Percentiles rank a stretch among this genome's conserved stretches.
phyloP scores from a whole-genome alignment of 1,140 invertebrate genomes.

The Penaeus chinensis region DNA sequence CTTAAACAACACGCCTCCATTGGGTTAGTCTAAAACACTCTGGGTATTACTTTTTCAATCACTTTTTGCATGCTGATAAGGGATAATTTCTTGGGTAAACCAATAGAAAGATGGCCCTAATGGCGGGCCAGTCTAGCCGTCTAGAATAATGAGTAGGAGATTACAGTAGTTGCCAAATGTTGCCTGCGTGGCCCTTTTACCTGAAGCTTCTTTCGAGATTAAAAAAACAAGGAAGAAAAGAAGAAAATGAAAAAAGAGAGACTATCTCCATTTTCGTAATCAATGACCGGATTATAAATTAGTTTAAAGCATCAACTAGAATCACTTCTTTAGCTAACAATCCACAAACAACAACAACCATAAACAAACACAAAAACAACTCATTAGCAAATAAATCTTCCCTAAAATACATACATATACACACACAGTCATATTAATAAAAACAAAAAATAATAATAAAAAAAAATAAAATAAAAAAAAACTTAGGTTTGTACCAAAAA shows the following conservation, averaged over 20 bases:
- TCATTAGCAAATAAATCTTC: too few relatives aligned
- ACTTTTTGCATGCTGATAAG: slow-evolving; percentile 57
- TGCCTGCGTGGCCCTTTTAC: not conserved
- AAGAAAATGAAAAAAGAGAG: not conserved
- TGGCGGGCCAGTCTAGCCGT: slow-evolving; percentile 44
- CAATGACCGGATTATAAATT: too few relatives aligned
- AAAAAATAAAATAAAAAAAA: not conserved
- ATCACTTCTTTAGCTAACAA: too few relatives aligned
- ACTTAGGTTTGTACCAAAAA: slow-evolving; percentile 22
- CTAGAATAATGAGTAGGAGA: slow-evolving; percentile 55
- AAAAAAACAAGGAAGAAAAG: not conserved
- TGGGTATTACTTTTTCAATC: slow-evolving; percentile 60
- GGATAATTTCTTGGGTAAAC: slow-evolving; percentile 55
- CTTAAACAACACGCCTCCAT: slow-evolving; percentile 35
- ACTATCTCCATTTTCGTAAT: too few relatives aligned
- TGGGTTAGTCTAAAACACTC: slow-evolving; percentile 55
- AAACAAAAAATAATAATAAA: too few relatives aligned
- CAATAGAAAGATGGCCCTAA: slow-evolving; percentile 54
- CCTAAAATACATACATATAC: too few relatives aligned
- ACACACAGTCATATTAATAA: too few relatives aligned
- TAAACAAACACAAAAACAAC: too few relatives aligned
- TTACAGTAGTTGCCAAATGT: slow-evolving; percentile 33
- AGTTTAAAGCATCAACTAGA: too few relatives aligned
- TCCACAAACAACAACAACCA: too few relatives aligned
- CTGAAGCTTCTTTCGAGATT: not conserved